Percentiles rank a stretch among this genome's conserved stretches.
Conservation (phyloP, 1,140 invertebrate species). For the Mesaphorura yosii region DNA sequence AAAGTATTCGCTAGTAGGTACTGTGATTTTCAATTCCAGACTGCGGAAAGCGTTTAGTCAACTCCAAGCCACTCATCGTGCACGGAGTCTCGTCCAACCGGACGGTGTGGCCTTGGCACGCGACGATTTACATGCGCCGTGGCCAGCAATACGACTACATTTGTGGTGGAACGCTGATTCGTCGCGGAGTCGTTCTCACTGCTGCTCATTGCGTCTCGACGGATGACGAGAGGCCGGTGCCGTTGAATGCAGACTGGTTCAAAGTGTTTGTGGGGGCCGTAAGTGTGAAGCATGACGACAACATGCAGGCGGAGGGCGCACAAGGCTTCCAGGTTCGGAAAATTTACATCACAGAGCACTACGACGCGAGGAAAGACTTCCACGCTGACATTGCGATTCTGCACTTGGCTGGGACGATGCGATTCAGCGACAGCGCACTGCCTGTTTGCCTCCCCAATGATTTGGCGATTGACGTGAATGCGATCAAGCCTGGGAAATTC, state of each 20-base stretch:
- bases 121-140: not conserved
- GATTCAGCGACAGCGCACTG: slow-evolving; percentile 1
- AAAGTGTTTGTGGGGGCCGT: not conserved
- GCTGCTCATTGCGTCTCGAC: not conserved
- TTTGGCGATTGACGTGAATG: not conserved
- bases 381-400: slow-evolving; percentile 4
- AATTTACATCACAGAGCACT: slow-evolving; percentile 3
- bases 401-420: not conserved
- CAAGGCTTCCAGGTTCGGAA: not conserved
- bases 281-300: not conserved
- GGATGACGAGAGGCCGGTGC: not conserved
- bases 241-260: not conserved
- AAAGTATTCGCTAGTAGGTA: not conserved
- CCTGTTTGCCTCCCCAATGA: slow-evolving; percentile 7
- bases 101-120: slow-evolving; percentile 1
- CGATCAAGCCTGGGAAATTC: not conserved
- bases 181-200: not conserved
- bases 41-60: not conserved
- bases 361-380: slow-evolving; percentile 1
- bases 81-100: not conserved
- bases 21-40: not conserved
- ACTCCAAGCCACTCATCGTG: not conserved
- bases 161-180: slow-evolving; percentile 5
- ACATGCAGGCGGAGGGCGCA: not conserved
- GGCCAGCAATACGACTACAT: not conserved